These are phyloP conservation scores for Ochropleura leucogaster DNA, from an alignment of 2,888 invertebrate genomes.

Conservation along the genomic window DNA sequence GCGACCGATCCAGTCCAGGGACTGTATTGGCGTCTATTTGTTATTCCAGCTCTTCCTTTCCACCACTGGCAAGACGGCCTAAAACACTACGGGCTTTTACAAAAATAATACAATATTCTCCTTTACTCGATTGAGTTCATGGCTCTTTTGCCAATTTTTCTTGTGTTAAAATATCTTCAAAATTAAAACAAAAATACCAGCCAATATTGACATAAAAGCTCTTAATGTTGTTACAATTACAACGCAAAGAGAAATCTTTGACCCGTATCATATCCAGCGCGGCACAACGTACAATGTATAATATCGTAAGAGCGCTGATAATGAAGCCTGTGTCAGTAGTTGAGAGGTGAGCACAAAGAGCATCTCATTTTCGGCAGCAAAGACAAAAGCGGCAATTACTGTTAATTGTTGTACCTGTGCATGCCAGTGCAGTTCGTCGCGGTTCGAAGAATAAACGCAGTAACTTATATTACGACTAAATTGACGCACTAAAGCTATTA, in stretches of 20 bases:
- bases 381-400: slow-evolving; percentile 87
- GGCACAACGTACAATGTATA: slow-evolving; percentile 60
- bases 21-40: not conserved
- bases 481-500: slow-evolving; percentile 67
- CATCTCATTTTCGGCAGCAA: slow-evolving; percentile 84
- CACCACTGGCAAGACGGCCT: not conserved
- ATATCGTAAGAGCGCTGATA: slow-evolving; percentile 70
- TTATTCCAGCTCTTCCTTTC: not conserved
- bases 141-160: not conserved
- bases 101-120: not conserved
- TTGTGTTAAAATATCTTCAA: slow-evolving; percentile 7
- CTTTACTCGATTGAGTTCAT: not conserved
- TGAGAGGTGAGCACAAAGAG: slow-evolving; percentile 80
- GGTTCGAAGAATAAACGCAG: slow-evolving; percentile 42
- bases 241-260: slow-evolving; percentile 68
- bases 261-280: slow-evolving; percentile 70
- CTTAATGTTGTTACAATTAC: slow-evolving; percentile 40
- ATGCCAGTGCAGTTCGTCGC: slow-evolving; percentile 46
- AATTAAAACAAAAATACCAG: slow-evolving; percentile 11
- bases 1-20: not conserved
- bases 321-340: slow-evolving; percentile 78
- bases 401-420: slow-evolving; percentile 61
- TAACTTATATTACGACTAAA: slow-evolving; percentile 62
- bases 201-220: slow-evolving; percentile 43
- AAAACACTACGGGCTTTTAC: not conserved